These are phyloP conservation scores for Rambutsinella grinnellia DNA, from an alignment of 2,888 invertebrate genomes.

Conservation along the genomic window DNA sequence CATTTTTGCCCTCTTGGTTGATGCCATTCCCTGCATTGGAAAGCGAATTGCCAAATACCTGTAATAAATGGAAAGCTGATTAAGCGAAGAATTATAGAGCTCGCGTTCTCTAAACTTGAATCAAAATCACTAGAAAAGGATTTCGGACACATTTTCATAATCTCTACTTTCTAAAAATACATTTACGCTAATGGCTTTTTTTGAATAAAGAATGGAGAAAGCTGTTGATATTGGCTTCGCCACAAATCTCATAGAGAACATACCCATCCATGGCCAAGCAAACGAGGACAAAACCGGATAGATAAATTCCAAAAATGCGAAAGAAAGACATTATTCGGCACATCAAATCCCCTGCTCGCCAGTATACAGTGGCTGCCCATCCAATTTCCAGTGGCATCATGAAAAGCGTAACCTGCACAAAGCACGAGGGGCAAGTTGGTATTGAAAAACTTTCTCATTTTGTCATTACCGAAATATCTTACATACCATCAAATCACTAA, in stretches of 20 bases:
- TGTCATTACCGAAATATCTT: not conserved
- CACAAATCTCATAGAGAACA: conserved; percentile 14
- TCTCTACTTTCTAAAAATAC: not conserved
- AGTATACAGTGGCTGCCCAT: conserved; percentile 88
- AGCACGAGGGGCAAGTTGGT: too few relatives aligned
- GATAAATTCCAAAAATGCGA: conserved; percentile 86
- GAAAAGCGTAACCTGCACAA: conserved; percentile 68
- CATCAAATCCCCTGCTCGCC: conserved; percentile 88
- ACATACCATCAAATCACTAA: conserved; percentile 67
- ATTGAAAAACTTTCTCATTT: not conserved
- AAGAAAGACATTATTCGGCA: conserved; percentile 91
- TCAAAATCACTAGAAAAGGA: not conserved
- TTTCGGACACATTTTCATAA: not conserved
- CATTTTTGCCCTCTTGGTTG: conserved; percentile 79
- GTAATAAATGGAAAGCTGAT: not conserved
- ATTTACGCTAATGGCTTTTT: not conserved
- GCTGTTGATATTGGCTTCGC: not conserved
- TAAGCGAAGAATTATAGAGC: not conserved
- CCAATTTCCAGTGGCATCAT: conserved; percentile 72
- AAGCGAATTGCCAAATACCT: conserved; percentile 85
- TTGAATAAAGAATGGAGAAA: not conserved
- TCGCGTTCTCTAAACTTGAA: not conserved
- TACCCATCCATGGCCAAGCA: conserved; percentile 88
- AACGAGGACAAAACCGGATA: conserved; percentile 88
- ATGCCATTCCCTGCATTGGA: conserved; percentile 77